These are phyloP conservation scores for Pelodiscus sinensis DNA, from an alignment of 2,113 vertebrate genomes.

Conservation along the genomic window DNA sequence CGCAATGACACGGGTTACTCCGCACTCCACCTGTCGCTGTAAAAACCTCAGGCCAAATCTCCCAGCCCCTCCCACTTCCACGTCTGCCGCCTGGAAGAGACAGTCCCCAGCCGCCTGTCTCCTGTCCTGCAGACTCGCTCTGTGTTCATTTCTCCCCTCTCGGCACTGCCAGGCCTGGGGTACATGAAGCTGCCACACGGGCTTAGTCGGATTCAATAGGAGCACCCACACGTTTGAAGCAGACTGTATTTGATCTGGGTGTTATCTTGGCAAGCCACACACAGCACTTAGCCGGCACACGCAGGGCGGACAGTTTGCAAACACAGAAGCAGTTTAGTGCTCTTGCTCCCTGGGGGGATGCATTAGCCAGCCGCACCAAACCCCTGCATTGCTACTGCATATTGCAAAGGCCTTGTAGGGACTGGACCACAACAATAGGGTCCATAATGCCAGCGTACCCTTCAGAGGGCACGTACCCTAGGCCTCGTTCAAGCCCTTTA, in stretches of 20 bases:
- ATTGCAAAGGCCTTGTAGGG: neutral
- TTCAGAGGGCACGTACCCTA: neutral
- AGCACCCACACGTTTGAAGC: slow-evolving; percentile 58
- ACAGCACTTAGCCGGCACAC: slow-evolving; percentile 23
- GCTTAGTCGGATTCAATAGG: slow-evolving; percentile 27
- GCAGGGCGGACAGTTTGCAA: neutral
- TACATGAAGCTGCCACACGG: slow-evolving; percentile 34
- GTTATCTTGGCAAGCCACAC: slow-evolving; percentile 17
- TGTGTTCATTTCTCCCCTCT: neutral
- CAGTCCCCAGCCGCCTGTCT: neutral
- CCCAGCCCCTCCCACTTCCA: neutral
- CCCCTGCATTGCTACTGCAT: neutral
- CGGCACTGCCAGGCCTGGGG: neutral
- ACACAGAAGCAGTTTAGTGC: slow-evolving; percentile 22
- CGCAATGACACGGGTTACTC: fast-evolving
- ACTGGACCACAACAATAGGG: neutral
- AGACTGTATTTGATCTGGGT: neutral
- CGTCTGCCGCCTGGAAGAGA: neutral
- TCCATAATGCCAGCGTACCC: neutral
- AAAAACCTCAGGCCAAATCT: neutral
- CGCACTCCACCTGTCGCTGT: fast-evolving
- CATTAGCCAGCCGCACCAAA: neutral
- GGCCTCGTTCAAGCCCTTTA: neutral
- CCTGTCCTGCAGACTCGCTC: neutral
- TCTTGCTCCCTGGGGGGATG: neutral